phyloP scores from a whole-genome alignment of 1,140 invertebrate species.

The Lasioglossum albipes region DNA sequence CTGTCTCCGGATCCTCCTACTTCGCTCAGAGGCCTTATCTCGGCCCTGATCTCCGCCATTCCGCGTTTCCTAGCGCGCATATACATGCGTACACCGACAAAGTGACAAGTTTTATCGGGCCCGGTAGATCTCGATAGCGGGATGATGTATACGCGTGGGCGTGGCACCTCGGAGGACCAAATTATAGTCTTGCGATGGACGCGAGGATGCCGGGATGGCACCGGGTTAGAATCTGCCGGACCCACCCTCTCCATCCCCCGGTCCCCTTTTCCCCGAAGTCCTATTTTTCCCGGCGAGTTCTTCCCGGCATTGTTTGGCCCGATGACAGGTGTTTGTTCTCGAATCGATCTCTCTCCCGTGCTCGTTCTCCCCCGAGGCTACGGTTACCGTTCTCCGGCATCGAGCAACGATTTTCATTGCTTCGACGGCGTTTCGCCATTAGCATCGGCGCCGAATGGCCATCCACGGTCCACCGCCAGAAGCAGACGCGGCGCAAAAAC shows the following conservation, averaged over 20 bases:
- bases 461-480: neutral
- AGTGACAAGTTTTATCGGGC: constrained; percentile 67
- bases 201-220: constrained; percentile 36
- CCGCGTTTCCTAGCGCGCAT: constrained; percentile 47
- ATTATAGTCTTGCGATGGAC: constrained; percentile 63
- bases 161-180: constrained; percentile 66
- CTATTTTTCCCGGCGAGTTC: neutral
- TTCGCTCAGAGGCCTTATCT: constrained; percentile 54
- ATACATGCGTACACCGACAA: constrained; percentile 53
- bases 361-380: too few species aligned
- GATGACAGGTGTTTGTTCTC: constrained; percentile 72
- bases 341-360: constrained; percentile 27
- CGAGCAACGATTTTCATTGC: neutral
- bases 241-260: constrained; percentile 12
- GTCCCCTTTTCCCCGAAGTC: constrained; percentile 5
- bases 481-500: constrained; percentile 24
- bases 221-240: constrained; percentile 29
- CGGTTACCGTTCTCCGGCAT: neutral
- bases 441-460: constrained; percentile 1
- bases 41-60: constrained; percentile 53
- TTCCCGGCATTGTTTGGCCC: constrained; percentile 55
- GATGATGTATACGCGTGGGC: constrained; percentile 66
- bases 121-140: constrained; percentile 57
- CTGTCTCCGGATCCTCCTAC: constrained; percentile 45
- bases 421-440: constrained; percentile 17